Evolutionary conservation across 2,113 vertebrate species (phyloP).

Genomic region (Pangasianodon hypophthalmus): DNA sequence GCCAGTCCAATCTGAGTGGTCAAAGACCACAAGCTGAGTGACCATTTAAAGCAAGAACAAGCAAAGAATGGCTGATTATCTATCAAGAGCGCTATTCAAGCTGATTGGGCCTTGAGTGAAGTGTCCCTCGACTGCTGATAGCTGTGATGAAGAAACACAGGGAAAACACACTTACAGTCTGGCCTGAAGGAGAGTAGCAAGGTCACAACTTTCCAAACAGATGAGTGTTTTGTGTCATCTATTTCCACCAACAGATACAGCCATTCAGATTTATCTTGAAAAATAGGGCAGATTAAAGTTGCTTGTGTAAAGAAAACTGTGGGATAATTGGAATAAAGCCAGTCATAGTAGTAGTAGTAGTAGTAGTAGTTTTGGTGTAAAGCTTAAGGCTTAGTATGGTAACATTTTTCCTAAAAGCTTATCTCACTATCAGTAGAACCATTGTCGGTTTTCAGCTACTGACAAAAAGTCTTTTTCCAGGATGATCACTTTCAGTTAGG

Average conservation of each 20-base stretch:
- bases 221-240: neutral
- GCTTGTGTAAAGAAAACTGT: neutral
- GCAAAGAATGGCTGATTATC: conserved; percentile 28
- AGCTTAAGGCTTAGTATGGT: neutral
- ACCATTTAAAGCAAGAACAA: conserved; percentile 21
- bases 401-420: neutral
- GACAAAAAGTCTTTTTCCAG: neutral
- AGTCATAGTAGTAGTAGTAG: neutral
- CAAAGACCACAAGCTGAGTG: conserved; percentile 23
- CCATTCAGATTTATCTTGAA: neutral
- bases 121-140: conserved; percentile 21
- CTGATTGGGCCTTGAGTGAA: conserved; percentile 22
- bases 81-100: conserved; percentile 25
- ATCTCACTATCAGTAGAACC: neutral
- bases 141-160: conserved; percentile 15
- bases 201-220: neutral
- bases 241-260: neutral
- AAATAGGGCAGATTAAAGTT: neutral
- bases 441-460: neutral
- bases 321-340: neutral
- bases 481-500: neutral
- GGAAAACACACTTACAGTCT: conserved; percentile 1
- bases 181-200: neutral
- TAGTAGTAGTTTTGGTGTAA: neutral
- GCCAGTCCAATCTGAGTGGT: neutral